Evolutionary conservation across 2,113 vertebrate genomes (phyloP).

Genomic region (Orthochromis indermauri): DNA sequence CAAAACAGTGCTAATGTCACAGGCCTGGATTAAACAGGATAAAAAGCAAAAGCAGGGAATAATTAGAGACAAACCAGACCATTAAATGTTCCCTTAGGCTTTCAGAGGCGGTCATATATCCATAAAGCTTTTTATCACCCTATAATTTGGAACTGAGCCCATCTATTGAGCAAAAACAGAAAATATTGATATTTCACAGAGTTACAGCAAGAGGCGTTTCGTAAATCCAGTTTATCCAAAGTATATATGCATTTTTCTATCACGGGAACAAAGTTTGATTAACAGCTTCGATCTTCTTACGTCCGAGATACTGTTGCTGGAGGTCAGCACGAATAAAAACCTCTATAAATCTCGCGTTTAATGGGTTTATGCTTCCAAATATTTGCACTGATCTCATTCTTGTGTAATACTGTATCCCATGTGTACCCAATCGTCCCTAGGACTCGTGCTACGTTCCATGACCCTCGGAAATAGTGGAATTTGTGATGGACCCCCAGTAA

Average conservation of each 20-base stretch:
- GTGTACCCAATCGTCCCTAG: background rate
- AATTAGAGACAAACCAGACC: background rate
- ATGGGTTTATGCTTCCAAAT: background rate
- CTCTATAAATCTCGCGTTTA: background rate
- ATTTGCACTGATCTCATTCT: background rate
- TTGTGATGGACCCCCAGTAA: background rate
- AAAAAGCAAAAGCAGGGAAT: background rate
- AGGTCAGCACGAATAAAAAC: background rate
- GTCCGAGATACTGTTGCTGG: background rate
- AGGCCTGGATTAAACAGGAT: background rate
- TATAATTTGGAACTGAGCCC: background rate
- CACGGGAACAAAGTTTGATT: background rate
- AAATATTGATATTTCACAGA: background rate
- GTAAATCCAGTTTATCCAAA: background rate
- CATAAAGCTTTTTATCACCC: background rate
- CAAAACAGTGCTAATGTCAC: background rate
- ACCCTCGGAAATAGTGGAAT: background rate
- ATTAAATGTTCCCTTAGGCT: background rate
- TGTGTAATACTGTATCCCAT: background rate
- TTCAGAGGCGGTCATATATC: background rate
- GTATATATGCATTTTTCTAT: background rate
- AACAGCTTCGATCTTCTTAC: background rate
- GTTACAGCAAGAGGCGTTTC: background rate
- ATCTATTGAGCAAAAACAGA: background rate
- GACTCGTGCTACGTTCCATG: background rate